These are phyloP conservation scores for Lindbergichthys nudifrons DNA, from an alignment of 2,797 vertebrate species.

Conservation along the genomic window DNA sequence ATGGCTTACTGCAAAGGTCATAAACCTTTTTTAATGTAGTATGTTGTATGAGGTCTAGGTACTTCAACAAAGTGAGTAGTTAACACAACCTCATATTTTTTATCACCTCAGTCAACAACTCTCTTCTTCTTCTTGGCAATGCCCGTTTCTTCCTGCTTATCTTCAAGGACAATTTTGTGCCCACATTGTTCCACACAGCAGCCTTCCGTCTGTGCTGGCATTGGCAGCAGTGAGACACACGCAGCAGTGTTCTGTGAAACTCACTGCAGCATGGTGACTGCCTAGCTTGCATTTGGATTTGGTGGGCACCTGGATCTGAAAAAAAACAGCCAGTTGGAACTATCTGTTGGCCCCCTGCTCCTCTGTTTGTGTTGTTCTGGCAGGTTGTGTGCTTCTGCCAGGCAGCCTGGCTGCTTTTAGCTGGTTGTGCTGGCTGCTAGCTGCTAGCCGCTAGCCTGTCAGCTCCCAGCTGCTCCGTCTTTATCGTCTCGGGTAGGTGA, in stretches of 20 bases:
- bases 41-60: not conserved
- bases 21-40: not conserved
- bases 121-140: slow-evolving; percentile 5
- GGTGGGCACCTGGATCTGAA: slow-evolving; percentile 59
- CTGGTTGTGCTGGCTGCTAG: slow-evolving; percentile 44
- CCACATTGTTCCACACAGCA: slow-evolving; percentile 37
- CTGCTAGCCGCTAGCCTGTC: slow-evolving; percentile 57
- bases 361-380: slow-evolving; percentile 63
- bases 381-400: slow-evolving; percentile 52
- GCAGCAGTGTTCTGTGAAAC: slow-evolving; percentile 37
- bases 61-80: not conserved
- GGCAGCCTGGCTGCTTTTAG: slow-evolving; percentile 50
- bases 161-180: slow-evolving; percentile 42
- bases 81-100: not conserved
- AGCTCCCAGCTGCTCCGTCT: slow-evolving; percentile 56
- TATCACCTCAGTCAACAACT: slow-evolving; percentile 1
- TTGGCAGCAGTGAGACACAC: slow-evolving; percentile 47
- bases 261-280: slow-evolving; percentile 28
- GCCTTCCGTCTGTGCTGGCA: slow-evolving; percentile 7
- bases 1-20: not conserved
- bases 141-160: slow-evolving; percentile 16
- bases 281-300: slow-evolving; percentile 47
- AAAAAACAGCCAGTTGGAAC: slow-evolving; percentile 62
- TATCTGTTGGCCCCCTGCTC: slow-evolving; percentile 66
- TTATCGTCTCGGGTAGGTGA: slow-evolving; percentile 37